These are phyloP conservation scores for Ornithoptera alexandrae DNA, from an alignment of 2,888 invertebrate species.

Conservation along the genomic window DNA sequence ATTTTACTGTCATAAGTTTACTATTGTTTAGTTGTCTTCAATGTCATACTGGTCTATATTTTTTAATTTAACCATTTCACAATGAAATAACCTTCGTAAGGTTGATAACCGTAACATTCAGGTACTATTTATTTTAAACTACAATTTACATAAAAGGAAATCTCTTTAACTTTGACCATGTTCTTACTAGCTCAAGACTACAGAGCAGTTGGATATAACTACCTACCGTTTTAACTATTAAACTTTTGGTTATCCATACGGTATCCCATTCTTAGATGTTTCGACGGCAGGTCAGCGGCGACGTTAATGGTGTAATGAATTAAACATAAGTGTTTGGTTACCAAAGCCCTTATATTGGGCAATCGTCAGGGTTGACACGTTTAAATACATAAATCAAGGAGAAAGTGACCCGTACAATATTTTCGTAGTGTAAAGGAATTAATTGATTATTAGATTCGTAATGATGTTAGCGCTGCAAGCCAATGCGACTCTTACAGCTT, in stretches of 20 bases:
- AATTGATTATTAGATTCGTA: neutral
- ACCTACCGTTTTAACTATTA: neutral
- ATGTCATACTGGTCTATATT: constrained; percentile 12
- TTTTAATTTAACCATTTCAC: constrained; percentile 6
- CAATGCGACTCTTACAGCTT: too few species aligned
- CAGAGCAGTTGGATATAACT: neutral
- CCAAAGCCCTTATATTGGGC: constrained; percentile 18
- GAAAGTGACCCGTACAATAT: neutral
- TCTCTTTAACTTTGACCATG: too few species aligned
- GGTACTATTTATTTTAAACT: neutral
- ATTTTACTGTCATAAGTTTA: constrained; percentile 35
- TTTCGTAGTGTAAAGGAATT: neutral
- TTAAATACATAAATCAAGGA: neutral
- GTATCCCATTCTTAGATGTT: constrained; percentile 40
- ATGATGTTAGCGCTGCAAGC: neutral
- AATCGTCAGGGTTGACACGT: constrained; percentile 26
- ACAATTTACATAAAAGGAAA: too few species aligned
- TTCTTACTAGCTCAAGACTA: neutral
- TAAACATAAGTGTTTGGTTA: constrained; percentile 33
- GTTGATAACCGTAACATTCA: neutral
- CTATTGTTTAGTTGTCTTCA: constrained; percentile 31
- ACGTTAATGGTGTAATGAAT: constrained; percentile 42
- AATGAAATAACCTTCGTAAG: neutral
- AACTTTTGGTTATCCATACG: constrained; percentile 3
- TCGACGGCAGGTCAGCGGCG: constrained; percentile 37